Conservation (phyloP, 2,888 invertebrate genomes). For the Tineola bisselliella region DNA sequence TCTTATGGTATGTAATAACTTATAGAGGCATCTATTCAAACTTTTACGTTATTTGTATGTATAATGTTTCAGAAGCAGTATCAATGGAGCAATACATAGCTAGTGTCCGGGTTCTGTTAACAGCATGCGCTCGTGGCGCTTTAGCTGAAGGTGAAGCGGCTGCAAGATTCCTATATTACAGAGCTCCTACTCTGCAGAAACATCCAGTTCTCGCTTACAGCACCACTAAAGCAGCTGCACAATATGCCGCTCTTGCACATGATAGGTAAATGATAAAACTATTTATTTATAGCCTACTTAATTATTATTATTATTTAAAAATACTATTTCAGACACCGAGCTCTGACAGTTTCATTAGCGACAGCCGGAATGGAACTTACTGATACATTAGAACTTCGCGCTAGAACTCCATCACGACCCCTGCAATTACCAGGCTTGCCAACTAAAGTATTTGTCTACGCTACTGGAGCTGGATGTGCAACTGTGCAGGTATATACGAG, state of each 20-base stretch:
- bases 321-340: slow-evolving; percentile 54
- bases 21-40: not conserved
- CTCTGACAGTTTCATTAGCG: slow-evolving; percentile 72
- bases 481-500: slow-evolving; percentile 65
- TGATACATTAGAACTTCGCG: slow-evolving; percentile 70
- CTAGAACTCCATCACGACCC: slow-evolving; percentile 57
- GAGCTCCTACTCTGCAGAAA: slow-evolving; percentile 71
- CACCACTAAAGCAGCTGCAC: slow-evolving; percentile 70
- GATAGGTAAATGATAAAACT: slow-evolving; percentile 44
- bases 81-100: slow-evolving; percentile 72
- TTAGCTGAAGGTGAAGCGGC: slow-evolving; percentile 72
- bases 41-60: not conserved
- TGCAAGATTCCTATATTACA: slow-evolving; percentile 71
- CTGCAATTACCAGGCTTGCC: slow-evolving; percentile 72
- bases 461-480: slow-evolving; percentile 75
- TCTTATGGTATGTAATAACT: slow-evolving; percentile 39
- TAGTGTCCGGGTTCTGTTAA: slow-evolving; percentile 67
- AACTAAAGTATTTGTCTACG: slow-evolving; percentile 76
- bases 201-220: slow-evolving; percentile 70
- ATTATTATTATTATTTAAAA: no score
- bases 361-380: slow-evolving; percentile 78
- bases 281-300: no score
- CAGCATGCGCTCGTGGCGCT: slow-evolving; percentile 70
- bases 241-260: slow-evolving; percentile 67
- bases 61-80: slow-evolving; percentile 42